A percentile compares a stretch with the other conserved stretches of the same genome.
Evolutionary conservation across 2,888 invertebrate genomes (phyloP).

Genomic region (Rhaphigaster nebulosa): DNA sequence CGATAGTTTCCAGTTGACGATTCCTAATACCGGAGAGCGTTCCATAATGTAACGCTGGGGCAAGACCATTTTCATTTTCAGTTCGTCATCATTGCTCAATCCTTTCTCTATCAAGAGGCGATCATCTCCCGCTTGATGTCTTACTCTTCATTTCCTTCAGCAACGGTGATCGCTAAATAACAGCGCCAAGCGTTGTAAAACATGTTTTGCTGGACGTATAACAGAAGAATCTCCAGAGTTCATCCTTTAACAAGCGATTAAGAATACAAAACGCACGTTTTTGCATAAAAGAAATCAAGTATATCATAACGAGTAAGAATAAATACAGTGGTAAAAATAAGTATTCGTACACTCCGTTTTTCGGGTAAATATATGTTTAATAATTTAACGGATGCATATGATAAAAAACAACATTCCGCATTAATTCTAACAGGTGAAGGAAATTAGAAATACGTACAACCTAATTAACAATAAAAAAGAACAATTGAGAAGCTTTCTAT

Average conservation of each 20-base stretch:
- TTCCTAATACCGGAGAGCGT: slow-evolving; percentile 6
- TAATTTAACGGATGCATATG: no score
- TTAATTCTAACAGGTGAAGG: no score
- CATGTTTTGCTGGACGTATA: neutral
- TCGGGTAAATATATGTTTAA: no score
- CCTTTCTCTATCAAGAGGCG: slow-evolving; percentile 30
- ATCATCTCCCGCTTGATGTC: neutral
- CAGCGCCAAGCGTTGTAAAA: neutral
- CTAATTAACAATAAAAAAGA: no score
- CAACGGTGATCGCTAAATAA: slow-evolving; percentile 30
- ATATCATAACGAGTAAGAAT: no score
- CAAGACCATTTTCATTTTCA: slow-evolving; percentile 43
- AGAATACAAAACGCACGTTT: neutral
- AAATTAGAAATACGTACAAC: no score
- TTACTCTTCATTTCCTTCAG: slow-evolving; percentile 43
- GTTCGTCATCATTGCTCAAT: slow-evolving; percentile 39
- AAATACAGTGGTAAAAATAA: no score
- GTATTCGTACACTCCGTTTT: no score
- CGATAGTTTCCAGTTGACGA: neutral
- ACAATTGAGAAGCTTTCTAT: no score
- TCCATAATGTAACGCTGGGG: slow-evolving; percentile 28
- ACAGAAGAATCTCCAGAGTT: neutral
- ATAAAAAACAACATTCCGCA: no score
- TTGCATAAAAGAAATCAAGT: neutral
- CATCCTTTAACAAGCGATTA: neutral